Evolutionary conservation across 2,113 vertebrate species (phyloP), one percentile per base, ranked within the genome.

Genomic region (Cariama cristata): DNA sequence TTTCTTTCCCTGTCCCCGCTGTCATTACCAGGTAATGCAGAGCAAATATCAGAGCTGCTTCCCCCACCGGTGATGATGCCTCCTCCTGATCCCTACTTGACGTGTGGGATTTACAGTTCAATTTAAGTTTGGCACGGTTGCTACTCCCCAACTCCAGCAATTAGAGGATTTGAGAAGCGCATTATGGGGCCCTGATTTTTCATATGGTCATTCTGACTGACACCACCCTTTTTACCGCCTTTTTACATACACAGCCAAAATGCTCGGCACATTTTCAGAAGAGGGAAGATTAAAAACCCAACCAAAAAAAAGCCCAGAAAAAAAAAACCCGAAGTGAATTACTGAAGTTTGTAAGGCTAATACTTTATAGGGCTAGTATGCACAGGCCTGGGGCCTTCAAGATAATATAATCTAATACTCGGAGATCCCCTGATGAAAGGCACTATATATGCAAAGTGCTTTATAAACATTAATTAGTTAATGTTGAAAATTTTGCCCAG

Each of bases 391-490:
- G 50, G 97, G 97, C 97, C 95, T 96, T 95, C 85, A 77, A 96
- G 95, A 97, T 97, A 97, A 97, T 97, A 97, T 96, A 97, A 96
- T 97, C 96, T 97, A 96, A 92, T 97, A 91, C 95, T 95, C 9
- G 95, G 97, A 96, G 97, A 97, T 97, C 95, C 97, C 97, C 96
- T 97, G 96, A 97, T 98, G 97, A 98, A 98, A 97, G 97, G 95
- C 94, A 97, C 97, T 98, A 97, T 97, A 96, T 97, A 98, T 98
- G 97, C 97, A 98, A 97, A 97, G 88, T 94, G 95, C 91, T 98
- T 97, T 96, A 97, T 97, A 97, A 97, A 97, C 97, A 97, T 97
- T 97, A 96, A 97, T 98, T 97, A 98, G 96, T 95, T 97, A 97
- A 97, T 97, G 97, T 72, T 96, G 96, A 94, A 97, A 95, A 97